Percentiles rank a stretch among this genome's conserved stretches.
These are phyloP conservation scores for Percina caprodes DNA, from an alignment of 2,113 vertebrate genomes.

Conservation along the genomic window DNA sequence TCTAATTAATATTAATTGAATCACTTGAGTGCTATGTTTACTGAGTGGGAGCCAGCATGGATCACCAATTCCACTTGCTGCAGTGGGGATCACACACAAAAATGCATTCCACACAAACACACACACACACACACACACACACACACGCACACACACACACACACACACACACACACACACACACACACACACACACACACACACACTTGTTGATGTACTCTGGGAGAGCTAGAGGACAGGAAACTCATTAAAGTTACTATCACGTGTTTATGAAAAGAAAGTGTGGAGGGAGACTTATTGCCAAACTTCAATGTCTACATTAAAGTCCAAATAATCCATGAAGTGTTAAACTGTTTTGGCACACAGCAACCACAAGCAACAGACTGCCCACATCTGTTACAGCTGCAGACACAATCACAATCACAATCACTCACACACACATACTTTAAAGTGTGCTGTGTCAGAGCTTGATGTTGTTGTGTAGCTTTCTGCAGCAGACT, in stretches of 20 bases:
- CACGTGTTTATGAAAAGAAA: not conserved
- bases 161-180: too few species aligned
- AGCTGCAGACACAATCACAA: not conserved
- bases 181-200: not conserved
- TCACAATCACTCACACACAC: conserved; percentile 9
- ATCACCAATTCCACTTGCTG: conserved; percentile 43
- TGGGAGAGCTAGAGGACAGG: conserved; percentile 16
- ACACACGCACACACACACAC: too few species aligned
- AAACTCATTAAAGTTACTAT: conserved; percentile 52
- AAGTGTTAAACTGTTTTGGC: conserved; percentile 42
- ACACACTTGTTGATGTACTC: not conserved
- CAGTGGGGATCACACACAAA: conserved; percentile 10
- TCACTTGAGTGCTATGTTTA: conserved; percentile 66
- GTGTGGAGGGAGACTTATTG: conserved; percentile 26
- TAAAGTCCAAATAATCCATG: conserved; percentile 45
- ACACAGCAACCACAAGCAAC: conserved; percentile 22
- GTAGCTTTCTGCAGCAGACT: conserved; percentile 47
- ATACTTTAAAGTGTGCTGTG: conserved; percentile 44
- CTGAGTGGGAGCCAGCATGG: conserved; percentile 30
- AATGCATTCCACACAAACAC: conserved; percentile 4
- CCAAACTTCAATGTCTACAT: conserved; percentile 37
- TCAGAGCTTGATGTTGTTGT: conserved; percentile 44
- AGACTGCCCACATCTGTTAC: conserved; percentile 13
- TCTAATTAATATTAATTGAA: conserved; percentile 78
- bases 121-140: too few species aligned